Evolutionary conservation across 2,797 vertebrate genomes (phyloP), one percentile per base, ranked within the genome.

Genomic region (Ficedula albicollis): DNA sequence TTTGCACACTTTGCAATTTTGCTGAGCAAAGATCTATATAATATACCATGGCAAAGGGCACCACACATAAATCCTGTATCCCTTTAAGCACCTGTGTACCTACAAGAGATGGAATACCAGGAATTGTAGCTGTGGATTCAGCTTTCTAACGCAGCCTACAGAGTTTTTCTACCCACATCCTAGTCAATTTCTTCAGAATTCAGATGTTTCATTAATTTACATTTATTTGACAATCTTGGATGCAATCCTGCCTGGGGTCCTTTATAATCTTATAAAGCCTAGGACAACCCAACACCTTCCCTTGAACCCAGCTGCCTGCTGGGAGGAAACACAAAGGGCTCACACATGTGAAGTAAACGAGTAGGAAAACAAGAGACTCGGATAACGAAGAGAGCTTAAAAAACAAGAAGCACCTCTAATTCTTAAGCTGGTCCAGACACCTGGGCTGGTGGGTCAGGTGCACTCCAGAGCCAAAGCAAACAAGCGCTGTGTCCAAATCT

Each of bases 281-380:
- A 29, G 39, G 10, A 59, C 10, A 52, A 48, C 16, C 3, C 2
- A 12, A 7, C 1, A 11, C 15, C 72, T 88, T 43, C 49, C 43
- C 36, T 73, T 62, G 34, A 78, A 46, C 20, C 14, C 2, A 1
- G 19, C 44, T 68, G 39, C 26, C 63, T 41, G 20, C 6, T 49
- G 46, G 23, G 23, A 74, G 15, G 18, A 70, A 63, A 52, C 18
- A 39, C 25, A 63, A 38, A 56, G 30, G 21, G 36, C 10, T 78
- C 54, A n/a, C 0, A 0, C 8, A 4, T 0, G 27, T 30, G 25
- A 74, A 70, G 34, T 38, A 30, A 62, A 49, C 12, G 15, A 82
- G 30, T 14, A 3, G 5, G 44, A 60, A 79, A 64, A 58, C 6
- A 29, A 34, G 34, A 69, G 20, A 27, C 10, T 32, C 2, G 0